phyloP scores from a whole-genome alignment of 2,797 vertebrate species.

The Xenops minutus region DNA sequence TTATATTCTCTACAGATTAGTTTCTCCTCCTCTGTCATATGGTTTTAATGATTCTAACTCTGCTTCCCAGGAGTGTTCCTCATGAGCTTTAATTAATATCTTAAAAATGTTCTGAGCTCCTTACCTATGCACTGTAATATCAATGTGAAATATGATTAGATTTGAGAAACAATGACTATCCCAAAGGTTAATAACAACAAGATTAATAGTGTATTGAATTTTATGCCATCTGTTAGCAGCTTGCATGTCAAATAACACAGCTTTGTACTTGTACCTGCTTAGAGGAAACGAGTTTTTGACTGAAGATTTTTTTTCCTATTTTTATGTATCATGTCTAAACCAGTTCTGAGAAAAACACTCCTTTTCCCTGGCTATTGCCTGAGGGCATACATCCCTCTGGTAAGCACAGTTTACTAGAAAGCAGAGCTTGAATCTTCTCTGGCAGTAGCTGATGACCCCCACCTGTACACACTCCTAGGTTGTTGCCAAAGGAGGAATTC shows the following conservation, averaged over 20 bases:
- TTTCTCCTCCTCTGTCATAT: neutral
- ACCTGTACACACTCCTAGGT: neutral
- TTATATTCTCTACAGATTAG: neutral
- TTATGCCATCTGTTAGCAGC: neutral
- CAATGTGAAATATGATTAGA: neutral
- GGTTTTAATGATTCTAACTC: conserved; percentile 4
- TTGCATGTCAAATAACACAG: neutral
- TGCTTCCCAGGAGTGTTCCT: neutral
- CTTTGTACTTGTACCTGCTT: neutral
- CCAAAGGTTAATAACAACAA: neutral
- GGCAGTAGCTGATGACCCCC: neutral
- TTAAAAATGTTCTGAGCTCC: neutral
- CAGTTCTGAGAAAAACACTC: neutral
- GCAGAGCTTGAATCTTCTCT: neutral
- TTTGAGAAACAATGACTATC: neutral
- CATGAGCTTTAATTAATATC: conserved; percentile 22
- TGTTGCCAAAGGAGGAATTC: neutral
- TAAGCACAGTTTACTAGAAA: neutral
- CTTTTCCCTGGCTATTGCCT: neutral
- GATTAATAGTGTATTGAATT: neutral
- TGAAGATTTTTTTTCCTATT: neutral
- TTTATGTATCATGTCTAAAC: neutral
- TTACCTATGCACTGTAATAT: neutral
- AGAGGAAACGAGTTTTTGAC: neutral
- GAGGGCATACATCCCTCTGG: neutral